Evolutionary conservation across 2,888 invertebrate species (phyloP), one percentile per base, ranked within the genome.

Genomic region (Ophioninae sp.): DNA sequence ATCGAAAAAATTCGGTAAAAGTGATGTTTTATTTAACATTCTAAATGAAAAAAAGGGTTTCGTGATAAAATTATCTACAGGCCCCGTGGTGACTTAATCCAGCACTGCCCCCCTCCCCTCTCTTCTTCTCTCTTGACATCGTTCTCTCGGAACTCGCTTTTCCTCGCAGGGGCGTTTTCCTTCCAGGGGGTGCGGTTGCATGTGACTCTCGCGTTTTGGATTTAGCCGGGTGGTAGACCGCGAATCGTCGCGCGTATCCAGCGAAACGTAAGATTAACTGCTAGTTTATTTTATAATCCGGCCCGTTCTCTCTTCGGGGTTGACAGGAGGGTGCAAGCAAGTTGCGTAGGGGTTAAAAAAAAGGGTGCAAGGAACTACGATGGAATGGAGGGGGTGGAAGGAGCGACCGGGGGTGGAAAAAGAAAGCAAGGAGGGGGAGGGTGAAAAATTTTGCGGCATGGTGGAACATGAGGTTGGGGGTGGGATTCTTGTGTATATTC

Each of bases 261-360:
- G 80, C 81, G 85, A 83, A 84, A 85, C 86, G 85, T 85, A 85
- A 88, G 88, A 88, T 88, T 88, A 88, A 88, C 87, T 86, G 83
- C 79, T 83, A 84, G 86, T 87, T 88, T 87, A 86, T 87, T 86
- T 87, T 86, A 87, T 87, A 87, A 86, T 85, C 88, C 87, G 79
- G 71, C n/a, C 44, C 77, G 44, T 69, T 58, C 69, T 69, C 56
- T 71, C 51, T 37, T 76, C 65, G 65, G 59, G 72, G 65, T 73
- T 71, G 67, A 68, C 73, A 39, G 44, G 64, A 30, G 61, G 41
- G 44, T 51, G 76, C 59, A 9, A n/a, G 73, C 63, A 41, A 39
- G 41, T 13, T 13, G 39, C n/a, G 30, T 22, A 39, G 56, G 69
- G 77, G 51, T 30, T 75, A 58, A 20, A 39, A 20, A 74, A 67